Evolutionary conservation across 2,888 invertebrate genomes (phyloP).

Genomic region (Morpho achilles): DNA sequence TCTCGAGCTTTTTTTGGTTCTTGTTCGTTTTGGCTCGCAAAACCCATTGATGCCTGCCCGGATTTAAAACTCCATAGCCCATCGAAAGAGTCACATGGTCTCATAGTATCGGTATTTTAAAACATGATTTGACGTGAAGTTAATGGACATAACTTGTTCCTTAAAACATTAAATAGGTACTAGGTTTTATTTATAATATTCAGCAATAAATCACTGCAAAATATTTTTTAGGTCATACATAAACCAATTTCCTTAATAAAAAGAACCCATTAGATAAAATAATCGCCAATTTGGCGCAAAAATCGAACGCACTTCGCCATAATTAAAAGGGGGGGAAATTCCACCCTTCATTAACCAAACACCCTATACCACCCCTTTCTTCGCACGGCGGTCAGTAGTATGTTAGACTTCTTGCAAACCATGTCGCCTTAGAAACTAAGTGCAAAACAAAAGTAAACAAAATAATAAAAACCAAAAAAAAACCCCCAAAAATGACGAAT

Average conservation of each 20-base stretch:
- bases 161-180: no score
- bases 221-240: neutral
- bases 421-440: slow-evolving; percentile 71
- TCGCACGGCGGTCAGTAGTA: slow-evolving; percentile 70
- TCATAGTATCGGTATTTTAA: no score
- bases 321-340: slow-evolving; percentile 76
- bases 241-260: slow-evolving; percentile 1
- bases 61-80: no score
- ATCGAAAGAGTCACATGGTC: no score
- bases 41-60: no score
- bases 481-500: neutral
- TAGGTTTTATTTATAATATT: no score
- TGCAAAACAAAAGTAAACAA: slow-evolving; percentile 76
- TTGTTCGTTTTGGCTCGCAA: no score
- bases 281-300: slow-evolving; percentile 22
- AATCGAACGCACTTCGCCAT: slow-evolving; percentile 60
- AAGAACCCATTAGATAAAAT: slow-evolving; percentile 8
- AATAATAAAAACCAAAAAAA: slow-evolving; percentile 22
- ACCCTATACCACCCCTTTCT: slow-evolving; percentile 53
- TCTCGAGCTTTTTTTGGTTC: no score
- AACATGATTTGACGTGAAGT: no score
- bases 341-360: slow-evolving; percentile 63
- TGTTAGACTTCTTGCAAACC: slow-evolving; percentile 59
- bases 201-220: slow-evolving; percentile 1
- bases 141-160: no score